Percentiles rank a stretch among this genome's conserved stretches.
Evolutionary conservation across 2,113 vertebrate species (phyloP).

Genomic region (Corynorhinus townsendii): DNA sequence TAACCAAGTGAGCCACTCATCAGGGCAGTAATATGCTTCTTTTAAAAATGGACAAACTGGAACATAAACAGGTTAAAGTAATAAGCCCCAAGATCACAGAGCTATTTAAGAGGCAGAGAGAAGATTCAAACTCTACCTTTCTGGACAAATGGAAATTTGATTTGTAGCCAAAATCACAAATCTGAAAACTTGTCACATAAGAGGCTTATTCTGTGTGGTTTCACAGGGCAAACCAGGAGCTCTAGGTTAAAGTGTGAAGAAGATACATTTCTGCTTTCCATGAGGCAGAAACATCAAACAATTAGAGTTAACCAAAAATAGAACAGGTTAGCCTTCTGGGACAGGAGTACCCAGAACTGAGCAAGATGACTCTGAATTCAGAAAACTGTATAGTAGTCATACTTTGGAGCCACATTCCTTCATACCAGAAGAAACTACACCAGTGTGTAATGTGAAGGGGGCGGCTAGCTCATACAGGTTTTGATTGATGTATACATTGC

Average conservation of each 20-base stretch:
- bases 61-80: background rate
- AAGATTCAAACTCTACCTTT: background rate
- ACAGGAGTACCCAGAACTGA: background rate
- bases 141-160: background rate
- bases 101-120: background rate
- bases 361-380: background rate
- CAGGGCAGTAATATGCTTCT: background rate
- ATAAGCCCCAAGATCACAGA: background rate
- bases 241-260: background rate
- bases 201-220: background rate
- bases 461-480: background rate
- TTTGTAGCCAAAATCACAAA: conserved; percentile 10
- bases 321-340: background rate
- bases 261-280: background rate
- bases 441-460: background rate
- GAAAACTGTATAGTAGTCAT: background rate
- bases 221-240: background rate
- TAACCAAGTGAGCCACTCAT: background rate
- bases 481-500: background rate
- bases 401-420: background rate
- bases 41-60: background rate
- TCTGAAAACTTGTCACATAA: background rate
- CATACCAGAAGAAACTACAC: background rate
- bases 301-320: background rate
- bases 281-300: background rate